Percentiles rank a stretch among this genome's conserved stretches.
Evolutionary conservation across 2,113 vertebrate genomes (phyloP).

Genomic region (Emberiza fucata): DNA sequence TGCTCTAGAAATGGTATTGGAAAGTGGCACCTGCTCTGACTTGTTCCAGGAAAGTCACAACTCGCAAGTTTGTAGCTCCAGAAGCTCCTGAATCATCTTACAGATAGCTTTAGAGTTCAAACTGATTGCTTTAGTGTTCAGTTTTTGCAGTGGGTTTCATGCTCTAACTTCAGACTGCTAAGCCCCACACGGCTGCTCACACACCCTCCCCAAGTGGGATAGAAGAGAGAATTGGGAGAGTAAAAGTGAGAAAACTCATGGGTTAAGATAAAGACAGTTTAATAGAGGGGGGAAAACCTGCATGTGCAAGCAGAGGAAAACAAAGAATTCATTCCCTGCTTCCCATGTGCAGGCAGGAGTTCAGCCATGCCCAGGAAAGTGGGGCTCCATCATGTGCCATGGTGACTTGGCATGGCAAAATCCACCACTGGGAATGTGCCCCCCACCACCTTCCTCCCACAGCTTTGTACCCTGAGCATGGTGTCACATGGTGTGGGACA

Average conservation of each 20-base stretch:
- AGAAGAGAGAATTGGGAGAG: background rate
- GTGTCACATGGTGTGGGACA: background rate
- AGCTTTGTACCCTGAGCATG: background rate
- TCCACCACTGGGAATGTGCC: rapidly evolving
- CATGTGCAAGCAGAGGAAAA: background rate
- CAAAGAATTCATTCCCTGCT: background rate
- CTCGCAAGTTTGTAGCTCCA: background rate
- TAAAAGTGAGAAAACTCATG: background rate
- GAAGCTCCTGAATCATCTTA: background rate
- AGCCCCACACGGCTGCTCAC: background rate
- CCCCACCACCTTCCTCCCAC: background rate
- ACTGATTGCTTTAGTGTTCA: background rate
- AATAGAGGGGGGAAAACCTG: background rate
- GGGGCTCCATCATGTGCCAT: background rate
- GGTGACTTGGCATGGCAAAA: background rate
- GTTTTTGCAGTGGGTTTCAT: background rate
- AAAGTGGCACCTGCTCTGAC: background rate
- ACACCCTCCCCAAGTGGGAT: too few relatives aligned
- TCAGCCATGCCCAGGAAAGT: background rate
- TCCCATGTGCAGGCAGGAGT: background rate
- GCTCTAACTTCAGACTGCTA: background rate
- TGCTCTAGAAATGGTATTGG: background rate
- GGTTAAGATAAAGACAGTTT: background rate
- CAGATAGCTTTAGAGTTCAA: background rate
- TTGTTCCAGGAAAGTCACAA: background rate